Base-by-base conservation (phyloP, 2,888 invertebrate genomes). In the Colletes collaris region DNA sequence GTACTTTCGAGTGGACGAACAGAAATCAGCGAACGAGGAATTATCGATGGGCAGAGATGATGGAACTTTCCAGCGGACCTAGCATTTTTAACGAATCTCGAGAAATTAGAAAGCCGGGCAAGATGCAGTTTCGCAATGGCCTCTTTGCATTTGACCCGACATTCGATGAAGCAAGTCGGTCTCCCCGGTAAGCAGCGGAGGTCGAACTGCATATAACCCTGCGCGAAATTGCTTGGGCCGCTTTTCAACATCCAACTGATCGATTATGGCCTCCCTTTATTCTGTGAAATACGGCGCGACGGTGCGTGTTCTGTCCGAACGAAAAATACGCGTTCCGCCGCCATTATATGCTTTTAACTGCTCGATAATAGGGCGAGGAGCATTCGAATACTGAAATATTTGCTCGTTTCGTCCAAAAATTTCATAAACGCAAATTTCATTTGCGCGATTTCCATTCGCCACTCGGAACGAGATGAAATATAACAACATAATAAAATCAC, bases 231-330 rank as follows among this genome's bases (percentile, higher is more conserved):
- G 84, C 81, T 84, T 63, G 72, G 67, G 62, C 79, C 77, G 84
- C 87, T 87, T 86, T 84, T 87, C 86, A 86, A 60, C 86, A 79
- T 84, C 77, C 79, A 64, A 58, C 79, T 86, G 86, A 87, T 87
- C 87, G 87, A 87, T 87, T 84, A 87, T 82, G 79, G 72, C 79
- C 77, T 76, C 72, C 72, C 63, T 84, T 83, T 84, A 82, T 83
- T 76, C 76, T 6, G 66, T 55, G 78, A 78, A 83, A 79, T 64
- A 72, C 74, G 62, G 49, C 46, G 70, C 53, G 65, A 58, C 59
- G 58, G 70, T 49, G 19, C 52, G 55, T 53, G 10, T 16, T 35
- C 65, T 3, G 60, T 46, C 16, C 19, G 27, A 60, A 46, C n/a
- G 56, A 49, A 69, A 70, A 58, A 52, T 55, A 58, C 52, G 16